phyloP scores from a whole-genome alignment of 92 coral and sea anemone genomes.

The Heteractis magnifica region DNA sequence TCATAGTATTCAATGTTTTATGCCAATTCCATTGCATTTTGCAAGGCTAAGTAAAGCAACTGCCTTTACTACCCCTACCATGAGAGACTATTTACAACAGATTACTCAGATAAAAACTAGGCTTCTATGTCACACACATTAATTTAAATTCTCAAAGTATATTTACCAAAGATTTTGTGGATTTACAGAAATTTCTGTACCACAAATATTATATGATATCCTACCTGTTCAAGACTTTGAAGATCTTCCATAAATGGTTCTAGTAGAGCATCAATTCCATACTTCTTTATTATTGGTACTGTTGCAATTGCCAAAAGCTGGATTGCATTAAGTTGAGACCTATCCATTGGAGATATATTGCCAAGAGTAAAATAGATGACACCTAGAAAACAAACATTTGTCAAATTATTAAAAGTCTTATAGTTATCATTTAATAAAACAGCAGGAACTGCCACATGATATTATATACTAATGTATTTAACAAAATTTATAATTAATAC shows the following conservation, averaged over 20 bases:
- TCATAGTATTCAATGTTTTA: no score
- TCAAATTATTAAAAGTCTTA: no score
- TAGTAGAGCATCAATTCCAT: constrained; percentile 52
- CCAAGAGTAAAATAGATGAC: constrained; percentile 66
- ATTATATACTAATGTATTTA: constrained; percentile 29
- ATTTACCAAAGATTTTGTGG: no score
- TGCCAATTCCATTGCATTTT: no score
- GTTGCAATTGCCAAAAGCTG: constrained; percentile 62
- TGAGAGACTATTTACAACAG: no score
- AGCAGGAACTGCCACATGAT: no score
- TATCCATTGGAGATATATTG: constrained; percentile 42
- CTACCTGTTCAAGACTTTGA: constrained; percentile 48
- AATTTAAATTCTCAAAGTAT: no score
- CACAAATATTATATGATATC: background rate
- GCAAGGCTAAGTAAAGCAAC: no score
- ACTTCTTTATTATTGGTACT: constrained; percentile 49
- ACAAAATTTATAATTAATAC: constrained; percentile 49
- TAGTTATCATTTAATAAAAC: no score
- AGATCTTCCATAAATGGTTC: constrained; percentile 70
- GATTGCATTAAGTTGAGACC: constrained; percentile 55
- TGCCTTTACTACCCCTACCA: no score
- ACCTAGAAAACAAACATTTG: constrained; percentile 19
- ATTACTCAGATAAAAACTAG: no score
- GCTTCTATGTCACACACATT: no score
- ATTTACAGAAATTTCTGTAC: background rate